These are phyloP conservation scores for Aulostomus chinensis DNA, from an alignment of 2,797 vertebrate species.

Conservation along the genomic window DNA sequence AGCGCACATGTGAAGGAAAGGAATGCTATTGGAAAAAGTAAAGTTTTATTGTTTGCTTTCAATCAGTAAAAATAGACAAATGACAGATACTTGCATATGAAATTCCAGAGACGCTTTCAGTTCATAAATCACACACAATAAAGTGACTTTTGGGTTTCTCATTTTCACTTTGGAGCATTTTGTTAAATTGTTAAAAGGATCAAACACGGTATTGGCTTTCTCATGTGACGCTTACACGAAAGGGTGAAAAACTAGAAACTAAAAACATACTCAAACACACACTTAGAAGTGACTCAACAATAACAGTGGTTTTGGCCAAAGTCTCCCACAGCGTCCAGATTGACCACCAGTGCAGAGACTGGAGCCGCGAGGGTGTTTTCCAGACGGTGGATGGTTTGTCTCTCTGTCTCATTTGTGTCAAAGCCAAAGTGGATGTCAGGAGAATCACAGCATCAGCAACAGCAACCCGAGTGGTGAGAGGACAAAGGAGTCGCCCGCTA, in stretches of 20 bases:
- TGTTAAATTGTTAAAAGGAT: not conserved
- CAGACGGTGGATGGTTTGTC: slow-evolving; percentile 53
- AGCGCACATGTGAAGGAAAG: slow-evolving; percentile 19
- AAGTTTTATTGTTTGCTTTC: slow-evolving; percentile 1
- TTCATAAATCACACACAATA: not conserved
- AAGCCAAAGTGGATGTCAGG: slow-evolving; percentile 59
- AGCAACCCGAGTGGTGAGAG: slow-evolving; percentile 59
- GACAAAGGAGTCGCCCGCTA: slow-evolving; percentile 71
- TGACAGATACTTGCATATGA: not conserved
- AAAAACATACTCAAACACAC: not conserved
- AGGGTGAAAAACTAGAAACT: not conserved
- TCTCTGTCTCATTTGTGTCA: slow-evolving; percentile 52
- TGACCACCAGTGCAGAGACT: slow-evolving; percentile 46
- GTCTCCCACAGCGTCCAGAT: slow-evolving; percentile 48
- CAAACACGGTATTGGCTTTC: not conserved
- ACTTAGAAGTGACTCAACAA: slow-evolving; percentile 34
- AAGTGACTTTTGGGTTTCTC: not conserved
- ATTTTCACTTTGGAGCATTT: not conserved
- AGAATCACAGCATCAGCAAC: slow-evolving; percentile 68
- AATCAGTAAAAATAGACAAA: not conserved
- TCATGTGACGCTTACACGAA: not conserved
- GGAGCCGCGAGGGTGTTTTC: slow-evolving; percentile 54
- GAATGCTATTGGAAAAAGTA: not conserved
- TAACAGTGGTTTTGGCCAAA: slow-evolving; percentile 40
- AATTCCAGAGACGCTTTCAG: not conserved